Conservation (phyloP, 2,797 vertebrate genomes). For the Falco rusticolus region DNA sequence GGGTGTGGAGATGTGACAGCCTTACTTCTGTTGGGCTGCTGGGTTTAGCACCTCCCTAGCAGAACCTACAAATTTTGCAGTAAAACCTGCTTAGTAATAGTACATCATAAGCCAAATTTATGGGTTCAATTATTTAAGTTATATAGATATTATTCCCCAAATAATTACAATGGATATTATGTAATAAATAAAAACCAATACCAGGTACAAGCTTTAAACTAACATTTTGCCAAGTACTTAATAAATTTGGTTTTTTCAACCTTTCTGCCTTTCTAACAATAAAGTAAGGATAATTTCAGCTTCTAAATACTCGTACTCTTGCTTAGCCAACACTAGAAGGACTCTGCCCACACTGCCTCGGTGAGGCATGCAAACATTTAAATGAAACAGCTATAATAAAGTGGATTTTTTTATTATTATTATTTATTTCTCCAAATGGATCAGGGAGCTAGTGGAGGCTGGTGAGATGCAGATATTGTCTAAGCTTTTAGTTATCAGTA, state of each 20-base stretch:
- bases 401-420: neutral
- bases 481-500: neutral
- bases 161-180: neutral
- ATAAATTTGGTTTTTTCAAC: neutral
- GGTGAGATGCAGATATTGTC: neutral
- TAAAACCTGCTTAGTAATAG: neutral
- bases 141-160: neutral
- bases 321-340: neutral
- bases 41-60: neutral
- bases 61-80: neutral
- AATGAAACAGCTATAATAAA: neutral
- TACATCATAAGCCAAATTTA: neutral
- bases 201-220: neutral
- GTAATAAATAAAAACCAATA: neutral
- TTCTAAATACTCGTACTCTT: neutral
- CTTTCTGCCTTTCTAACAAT: neutral
- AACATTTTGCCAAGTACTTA: neutral
- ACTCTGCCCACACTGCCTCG: neutral
- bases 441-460: neutral
- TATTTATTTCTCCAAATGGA: neutral
- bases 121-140: neutral
- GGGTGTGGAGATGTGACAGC: neutral
- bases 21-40: neutral
- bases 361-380: neutral
- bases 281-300: neutral